phyloP scores from a whole-genome alignment of 2,113 vertebrate genomes.

The Scatophagus argus region DNA sequence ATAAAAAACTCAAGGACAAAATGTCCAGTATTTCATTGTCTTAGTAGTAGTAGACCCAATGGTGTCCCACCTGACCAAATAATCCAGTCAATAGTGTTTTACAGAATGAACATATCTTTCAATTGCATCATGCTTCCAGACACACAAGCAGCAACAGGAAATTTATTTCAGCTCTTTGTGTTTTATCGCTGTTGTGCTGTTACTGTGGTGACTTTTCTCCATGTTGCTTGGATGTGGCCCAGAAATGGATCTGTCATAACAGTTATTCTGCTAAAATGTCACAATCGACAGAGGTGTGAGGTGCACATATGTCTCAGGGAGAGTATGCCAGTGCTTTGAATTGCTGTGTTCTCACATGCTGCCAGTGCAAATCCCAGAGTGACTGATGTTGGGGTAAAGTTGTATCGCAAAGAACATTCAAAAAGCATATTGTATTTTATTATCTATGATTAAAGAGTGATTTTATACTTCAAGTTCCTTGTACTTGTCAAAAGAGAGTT shows the following conservation, averaged over 20 bases:
- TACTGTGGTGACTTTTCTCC: constrained; percentile 30
- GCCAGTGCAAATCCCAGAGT: constrained; percentile 21
- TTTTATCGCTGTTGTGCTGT: constrained; percentile 17
- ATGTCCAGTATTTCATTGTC: not conserved
- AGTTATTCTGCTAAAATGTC: constrained; percentile 69
- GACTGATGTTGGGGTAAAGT: constrained; percentile 22
- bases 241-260: constrained; percentile 63
- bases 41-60: too few relatives aligned
- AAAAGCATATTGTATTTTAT: not conserved
- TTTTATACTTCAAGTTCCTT: not conserved
- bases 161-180: constrained; percentile 33
- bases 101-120: not conserved
- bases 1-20: not conserved
- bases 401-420: not conserved
- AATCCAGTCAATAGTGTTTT: not conserved
- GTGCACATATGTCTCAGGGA: constrained; percentile 65
- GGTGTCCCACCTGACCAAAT: not conserved
- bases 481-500: not conserved
- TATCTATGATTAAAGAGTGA: not conserved
- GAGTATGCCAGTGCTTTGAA: constrained; percentile 36
- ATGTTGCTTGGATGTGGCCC: constrained; percentile 48
- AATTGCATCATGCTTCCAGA: not conserved
- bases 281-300: constrained; percentile 65
- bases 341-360: constrained; percentile 45
- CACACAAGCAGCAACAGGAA: constrained; percentile 15